These are phyloP conservation scores for Cercocebus atys DNA, from an alignment of 2,113 vertebrate genomes.

Conservation along the genomic window DNA sequence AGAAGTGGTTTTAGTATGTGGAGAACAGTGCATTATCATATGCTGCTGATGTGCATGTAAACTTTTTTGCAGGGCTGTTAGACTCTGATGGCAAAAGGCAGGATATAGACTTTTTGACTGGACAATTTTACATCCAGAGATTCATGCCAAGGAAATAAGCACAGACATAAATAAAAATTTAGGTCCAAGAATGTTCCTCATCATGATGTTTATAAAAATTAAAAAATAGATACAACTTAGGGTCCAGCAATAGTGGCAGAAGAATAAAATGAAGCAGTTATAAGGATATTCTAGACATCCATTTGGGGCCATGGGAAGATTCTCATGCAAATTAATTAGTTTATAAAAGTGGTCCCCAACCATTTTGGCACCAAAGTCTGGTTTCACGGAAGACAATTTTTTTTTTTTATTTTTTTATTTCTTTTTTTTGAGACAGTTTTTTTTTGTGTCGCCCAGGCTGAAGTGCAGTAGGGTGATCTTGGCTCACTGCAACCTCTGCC, in stretches of 20 bases:
- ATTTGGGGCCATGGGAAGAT: not conserved
- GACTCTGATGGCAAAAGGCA: not conserved
- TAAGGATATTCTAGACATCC: not conserved
- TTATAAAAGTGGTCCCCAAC: too few relatives aligned
- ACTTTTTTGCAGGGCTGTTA: not conserved
- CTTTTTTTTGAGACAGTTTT: too few relatives aligned
- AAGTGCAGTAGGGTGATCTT: too few relatives aligned
- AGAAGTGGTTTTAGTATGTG: not conserved
- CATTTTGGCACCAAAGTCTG: too few relatives aligned
- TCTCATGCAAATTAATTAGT: not conserved
- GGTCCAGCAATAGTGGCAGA: not conserved
- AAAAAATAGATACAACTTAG: not conserved
- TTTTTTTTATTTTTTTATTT: too few relatives aligned
- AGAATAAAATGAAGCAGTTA: not conserved
- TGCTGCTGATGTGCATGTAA: not conserved
- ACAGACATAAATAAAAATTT: not conserved
- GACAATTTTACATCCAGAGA: slow-evolving; percentile 16
- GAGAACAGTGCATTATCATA: not conserved
- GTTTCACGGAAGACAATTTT: too few relatives aligned
- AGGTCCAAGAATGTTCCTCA: not conserved
- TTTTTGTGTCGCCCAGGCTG: too few relatives aligned
- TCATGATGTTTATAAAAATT: not conserved
- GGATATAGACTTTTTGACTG: not conserved
- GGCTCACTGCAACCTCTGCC: too few relatives aligned
- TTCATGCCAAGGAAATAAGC: slow-evolving; percentile 33